Evolutionary conservation across 2,888 invertebrate genomes (phyloP), one percentile per base, ranked within the genome.

Genomic region (Idaea dimidiata): DNA sequence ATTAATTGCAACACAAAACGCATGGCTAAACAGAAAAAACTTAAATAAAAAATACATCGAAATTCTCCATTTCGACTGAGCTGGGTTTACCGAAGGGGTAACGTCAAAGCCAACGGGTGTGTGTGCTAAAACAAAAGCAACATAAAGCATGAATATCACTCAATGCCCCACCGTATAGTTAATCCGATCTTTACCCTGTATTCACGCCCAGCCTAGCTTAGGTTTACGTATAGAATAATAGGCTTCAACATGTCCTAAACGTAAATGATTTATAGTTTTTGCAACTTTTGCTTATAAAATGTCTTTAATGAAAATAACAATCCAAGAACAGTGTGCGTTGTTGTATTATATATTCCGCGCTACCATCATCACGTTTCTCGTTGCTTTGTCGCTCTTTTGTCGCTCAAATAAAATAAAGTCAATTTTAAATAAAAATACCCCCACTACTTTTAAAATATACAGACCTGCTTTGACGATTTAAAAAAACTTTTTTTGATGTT

Each of bases 131-230:
- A 69, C 64, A 63, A 68, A 68, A 64, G 56, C 69, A 64, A 43
- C 61, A 59, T 18, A 18, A 58, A 24, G 59, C 62, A 17, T 57
- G 33, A 61, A 60, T 62, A 66, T 63, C 65, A 65, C 62, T 65
- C 62, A 64, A 54, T 61, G 54, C 59, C 55, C 59, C 43, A 60
- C 57, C 56, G 59, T 60, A 43, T 66, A 68, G 78, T 75, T 82
- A 82, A 83, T 81, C 82, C 77, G 76, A 82, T 82, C 79, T 76
- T 73, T 75, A 72, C 76, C 80, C 76, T 66, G 74, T 76, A 82
- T 79, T 79, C 16, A 54, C 16, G 16, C 54, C 16, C 4, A 54
- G 16, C 43, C 8, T 43, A 43, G 43, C 43, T 43, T 8, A 43
- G 43, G 10, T 43, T 43, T 43, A 43, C 10, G 8, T 43, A 43